Evolutionary conservation across 2,888 invertebrate species (phyloP).

Genomic region (Suillia variegata): DNA sequence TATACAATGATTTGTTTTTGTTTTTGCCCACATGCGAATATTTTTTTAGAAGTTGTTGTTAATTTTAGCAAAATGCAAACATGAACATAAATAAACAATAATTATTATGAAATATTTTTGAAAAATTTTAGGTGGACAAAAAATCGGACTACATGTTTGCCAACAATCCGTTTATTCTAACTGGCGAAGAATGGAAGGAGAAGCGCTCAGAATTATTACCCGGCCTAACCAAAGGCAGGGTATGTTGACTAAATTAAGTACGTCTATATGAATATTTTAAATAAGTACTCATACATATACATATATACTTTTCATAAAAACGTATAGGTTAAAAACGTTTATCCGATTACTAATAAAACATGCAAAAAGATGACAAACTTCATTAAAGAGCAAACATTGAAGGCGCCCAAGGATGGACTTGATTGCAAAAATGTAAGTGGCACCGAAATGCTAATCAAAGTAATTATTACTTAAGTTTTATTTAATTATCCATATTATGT

Average conservation of each 20-base stretch:
- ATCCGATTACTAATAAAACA: constrained; percentile 61
- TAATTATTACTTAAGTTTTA: too few species aligned
- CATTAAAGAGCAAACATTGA: constrained; percentile 49
- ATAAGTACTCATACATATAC: too few species aligned
- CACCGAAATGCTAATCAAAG: neutral
- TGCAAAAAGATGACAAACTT: constrained; percentile 59
- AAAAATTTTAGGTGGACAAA: constrained; percentile 41
- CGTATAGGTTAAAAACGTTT: constrained; percentile 59
- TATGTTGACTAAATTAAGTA: constrained; percentile 33
- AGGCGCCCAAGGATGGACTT: constrained; percentile 49
- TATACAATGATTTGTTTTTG: too few species aligned
- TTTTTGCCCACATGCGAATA: too few species aligned
- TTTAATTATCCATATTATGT: neutral
- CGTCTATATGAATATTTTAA: too few species aligned
- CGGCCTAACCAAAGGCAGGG: constrained; percentile 63
- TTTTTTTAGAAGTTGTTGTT: too few species aligned
- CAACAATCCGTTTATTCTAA: constrained; percentile 62
- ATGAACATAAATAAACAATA: too few species aligned
- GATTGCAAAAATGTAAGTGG: constrained; percentile 41
- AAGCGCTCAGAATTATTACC: constrained; percentile 63
- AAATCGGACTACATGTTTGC: constrained; percentile 61
- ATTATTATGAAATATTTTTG: neutral
- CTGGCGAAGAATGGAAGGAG: constrained; percentile 63
- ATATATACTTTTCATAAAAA: too few species aligned
- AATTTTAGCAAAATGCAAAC: too few species aligned